Evolutionary conservation across 2,797 vertebrate genomes (phyloP), one percentile per base, ranked within the genome.

Genomic region (Tenualosa ilisha): DNA sequence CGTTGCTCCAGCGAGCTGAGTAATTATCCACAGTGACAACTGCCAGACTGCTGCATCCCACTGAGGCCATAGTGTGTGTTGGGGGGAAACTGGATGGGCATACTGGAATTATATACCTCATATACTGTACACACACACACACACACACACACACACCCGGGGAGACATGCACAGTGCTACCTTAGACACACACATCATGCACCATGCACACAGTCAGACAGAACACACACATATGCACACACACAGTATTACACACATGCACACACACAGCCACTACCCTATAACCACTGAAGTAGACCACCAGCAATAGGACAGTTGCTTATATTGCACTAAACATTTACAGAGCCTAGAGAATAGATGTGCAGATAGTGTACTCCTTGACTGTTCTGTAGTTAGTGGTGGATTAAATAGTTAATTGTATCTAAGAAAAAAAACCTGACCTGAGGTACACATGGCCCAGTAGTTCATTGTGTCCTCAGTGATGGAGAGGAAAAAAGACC

Each of bases 1-100:
- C 84, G 82, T 83, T 81, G 59, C 40, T 61, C 81, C 83, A 53
- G 82, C 84, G 83, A 83, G 85, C 84, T 89, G 88, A 90, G 89
- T 89, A 88, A 88, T 91, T 90, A 89, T 87, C 82, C 84, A 81
- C 40, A 85, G 83, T 87, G 82, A 88, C 85, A 81, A 86, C 86
- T 85, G 85, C 81, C 88, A 88, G 84, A 89, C 84, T 84, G 86
- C 75, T 88, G 87, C 87, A 72, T 63, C 85, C 84, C 86, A 83
- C 43, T 26, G 54, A 86, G 46, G 81, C 86, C 8, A 40, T 79
- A 86, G 79, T 79, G 83, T 87, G 59, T 85, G 40, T n/a, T 17
- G 49, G 53, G 63, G 65, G 40, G 49, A 68, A 61, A 24, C 63
- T 12, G 63, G 24, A 2, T 31, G 26, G 63, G 63, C 63, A 65